Evolutionary conservation across 2,888 invertebrate genomes (phyloP), one percentile per base, ranked within the genome.

Genomic region (Frankliniella fusca): DNA sequence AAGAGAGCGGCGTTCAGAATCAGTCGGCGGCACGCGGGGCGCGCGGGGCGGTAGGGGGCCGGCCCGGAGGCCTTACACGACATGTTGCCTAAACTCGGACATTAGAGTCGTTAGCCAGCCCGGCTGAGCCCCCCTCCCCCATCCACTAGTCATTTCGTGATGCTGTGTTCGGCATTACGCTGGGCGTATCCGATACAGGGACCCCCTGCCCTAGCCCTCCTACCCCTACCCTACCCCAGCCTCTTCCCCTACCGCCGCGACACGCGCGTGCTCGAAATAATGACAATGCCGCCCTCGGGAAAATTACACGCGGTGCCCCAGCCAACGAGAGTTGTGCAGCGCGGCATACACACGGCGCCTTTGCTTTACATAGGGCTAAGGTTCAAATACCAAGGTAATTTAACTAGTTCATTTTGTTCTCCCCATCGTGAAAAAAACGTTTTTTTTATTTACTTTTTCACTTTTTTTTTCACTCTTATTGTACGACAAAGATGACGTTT

Each of bases 81-180:
- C 70, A 76, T 76, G 70, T 76, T 76, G 70, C 70, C 70, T 76
- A 76, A 76, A 76, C 70, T 76, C 70, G 70, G 70, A 76, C 70
- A 76, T 76, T 76, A 76, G 70, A 76, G 12, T 76, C 23, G 70
- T 12, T 23, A 76, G 70, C 27, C 70, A 12, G 3, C 38, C 38
- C 38, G n/a, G n/a, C n/a, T n/a, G n/a, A n/a, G n/a, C n/a, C 38
- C 38, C 38, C 38, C 38, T 5, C 5, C 38, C 38, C 38, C 5
- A 12, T 76, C 23, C 23, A 12, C 23, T 27, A 27, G 70, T 76
- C 70, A 76, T 76, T 76, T 27, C 70, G 70, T 76, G 70, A 76
- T 76, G 70, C 70, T 76, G 70, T 76, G 27, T 76, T 76, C 70
- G 70, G 70, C 70, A 76, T 76, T 76, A 76, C 27, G 20, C 61